Conservation (phyloP, 2,113 vertebrate species). For the Tachysurus fulvidraco region DNA sequence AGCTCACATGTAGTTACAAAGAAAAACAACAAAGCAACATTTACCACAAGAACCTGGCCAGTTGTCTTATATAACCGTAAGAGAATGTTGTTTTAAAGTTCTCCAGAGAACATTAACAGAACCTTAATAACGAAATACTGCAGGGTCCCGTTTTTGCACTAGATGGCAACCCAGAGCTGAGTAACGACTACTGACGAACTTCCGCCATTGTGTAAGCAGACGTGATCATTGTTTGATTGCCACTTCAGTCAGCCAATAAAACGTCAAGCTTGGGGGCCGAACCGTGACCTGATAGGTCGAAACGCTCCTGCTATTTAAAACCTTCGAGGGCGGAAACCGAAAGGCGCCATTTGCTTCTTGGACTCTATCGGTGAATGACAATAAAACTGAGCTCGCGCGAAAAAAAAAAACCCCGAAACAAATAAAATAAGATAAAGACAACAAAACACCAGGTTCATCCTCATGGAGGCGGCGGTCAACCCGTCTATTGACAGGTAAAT, state of each 20-base stretch:
- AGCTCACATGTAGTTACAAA: background rate
- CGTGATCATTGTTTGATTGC: background rate
- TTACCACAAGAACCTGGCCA: no score
- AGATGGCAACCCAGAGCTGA: conserved; percentile 22
- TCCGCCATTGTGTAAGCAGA: conserved; percentile 25
- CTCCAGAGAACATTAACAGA: background rate
- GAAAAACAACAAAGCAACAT: no score
- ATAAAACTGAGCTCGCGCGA: conserved; percentile 25
- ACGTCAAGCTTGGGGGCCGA: background rate
- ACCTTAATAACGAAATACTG: background rate
- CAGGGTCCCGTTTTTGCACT: background rate
- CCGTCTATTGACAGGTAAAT: conserved; percentile 72
- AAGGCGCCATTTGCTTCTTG: conserved; percentile 71
- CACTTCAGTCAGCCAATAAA: conserved; percentile 50
- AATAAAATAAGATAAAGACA: conserved; percentile 8
- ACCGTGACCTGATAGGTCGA: conserved; percentile 27
- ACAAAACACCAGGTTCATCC: conserved; percentile 59
- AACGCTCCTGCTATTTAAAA: conserved; percentile 62
- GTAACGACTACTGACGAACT: background rate
- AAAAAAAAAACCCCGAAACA: conserved; percentile 21
- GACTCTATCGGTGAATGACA: conserved; percentile 33
- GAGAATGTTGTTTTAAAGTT: background rate
- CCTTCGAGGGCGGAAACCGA: conserved; percentile 64
- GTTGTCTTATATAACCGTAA: background rate
- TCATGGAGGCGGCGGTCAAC: conserved; percentile 73